These are phyloP conservation scores for Malurus elegans DNA, from an alignment of 2,113 vertebrate species.

Conservation along the genomic window DNA sequence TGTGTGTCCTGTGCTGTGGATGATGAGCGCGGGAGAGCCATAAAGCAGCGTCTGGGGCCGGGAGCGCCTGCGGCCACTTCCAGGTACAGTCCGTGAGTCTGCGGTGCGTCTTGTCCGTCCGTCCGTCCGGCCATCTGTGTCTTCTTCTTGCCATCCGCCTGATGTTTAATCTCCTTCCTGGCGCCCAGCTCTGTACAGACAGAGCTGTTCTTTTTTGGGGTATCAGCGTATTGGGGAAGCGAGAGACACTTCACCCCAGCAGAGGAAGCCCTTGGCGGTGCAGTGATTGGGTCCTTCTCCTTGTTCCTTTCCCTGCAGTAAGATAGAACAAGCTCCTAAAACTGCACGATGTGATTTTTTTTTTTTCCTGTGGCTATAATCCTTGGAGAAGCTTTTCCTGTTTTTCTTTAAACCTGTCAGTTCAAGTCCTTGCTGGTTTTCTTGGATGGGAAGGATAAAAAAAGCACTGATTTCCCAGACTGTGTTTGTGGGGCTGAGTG, in stretches of 20 bases:
- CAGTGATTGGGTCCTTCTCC: background rate
- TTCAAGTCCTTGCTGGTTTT: fast-evolving
- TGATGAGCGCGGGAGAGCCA: background rate
- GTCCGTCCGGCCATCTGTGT: fast-evolving
- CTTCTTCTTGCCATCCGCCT: background rate
- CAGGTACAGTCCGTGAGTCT: background rate
- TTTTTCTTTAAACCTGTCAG: fast-evolving
- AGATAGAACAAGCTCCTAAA: background rate
- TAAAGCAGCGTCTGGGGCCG: background rate
- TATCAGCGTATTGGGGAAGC: background rate
- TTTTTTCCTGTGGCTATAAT: background rate
- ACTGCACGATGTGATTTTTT: background rate
- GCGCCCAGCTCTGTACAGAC: background rate
- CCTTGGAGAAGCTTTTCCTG: background rate
- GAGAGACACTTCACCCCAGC: background rate
- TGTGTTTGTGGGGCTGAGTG: background rate
- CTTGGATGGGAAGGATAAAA: background rate
- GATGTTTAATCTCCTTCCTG: background rate
- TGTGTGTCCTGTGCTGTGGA: too few species aligned
- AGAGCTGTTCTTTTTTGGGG: background rate
- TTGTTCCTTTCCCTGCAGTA: background rate
- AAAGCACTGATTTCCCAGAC: background rate
- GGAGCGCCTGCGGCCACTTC: background rate
- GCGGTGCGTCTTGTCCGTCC: background rate
- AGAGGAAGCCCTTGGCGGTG: background rate